Conservation (phyloP, 2,113 vertebrate genomes). For the Manacus vitellinus region DNA sequence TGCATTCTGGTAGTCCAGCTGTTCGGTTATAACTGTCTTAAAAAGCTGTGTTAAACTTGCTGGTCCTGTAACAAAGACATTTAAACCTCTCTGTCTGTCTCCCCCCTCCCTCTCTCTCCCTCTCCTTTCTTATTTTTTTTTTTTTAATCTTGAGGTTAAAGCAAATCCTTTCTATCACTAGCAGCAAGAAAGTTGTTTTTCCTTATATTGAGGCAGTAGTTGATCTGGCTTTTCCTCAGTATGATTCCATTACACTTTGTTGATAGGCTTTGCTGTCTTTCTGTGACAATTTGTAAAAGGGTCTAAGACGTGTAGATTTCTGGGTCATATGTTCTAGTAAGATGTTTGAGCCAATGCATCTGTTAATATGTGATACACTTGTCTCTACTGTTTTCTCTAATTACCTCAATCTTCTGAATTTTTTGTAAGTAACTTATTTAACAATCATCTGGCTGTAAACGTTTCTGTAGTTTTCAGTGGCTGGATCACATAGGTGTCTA, state of each 20-base stretch:
- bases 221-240: not conserved
- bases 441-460: not conserved
- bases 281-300: not conserved
- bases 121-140: not conserved
- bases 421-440: not conserved
- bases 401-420: not conserved
- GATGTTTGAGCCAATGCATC: not conserved
- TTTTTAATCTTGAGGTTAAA: not conserved
- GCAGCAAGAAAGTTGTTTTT: not conserved
- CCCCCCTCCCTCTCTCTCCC: not conserved
- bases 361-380: not conserved
- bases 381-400: not conserved
- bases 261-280: not conserved
- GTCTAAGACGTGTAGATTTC: not conserved
- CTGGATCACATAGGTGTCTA: not conserved
- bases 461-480: not conserved
- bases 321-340: not conserved
- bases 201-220: not conserved
- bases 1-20: not conserved
- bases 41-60: not conserved
- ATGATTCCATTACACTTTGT: not conserved
- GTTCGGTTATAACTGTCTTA: not conserved
- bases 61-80: not conserved
- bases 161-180: not conserved
- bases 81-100: not conserved